phyloP scores from a whole-genome alignment of 2,797 vertebrate species.

The Nasua narica region DNA sequence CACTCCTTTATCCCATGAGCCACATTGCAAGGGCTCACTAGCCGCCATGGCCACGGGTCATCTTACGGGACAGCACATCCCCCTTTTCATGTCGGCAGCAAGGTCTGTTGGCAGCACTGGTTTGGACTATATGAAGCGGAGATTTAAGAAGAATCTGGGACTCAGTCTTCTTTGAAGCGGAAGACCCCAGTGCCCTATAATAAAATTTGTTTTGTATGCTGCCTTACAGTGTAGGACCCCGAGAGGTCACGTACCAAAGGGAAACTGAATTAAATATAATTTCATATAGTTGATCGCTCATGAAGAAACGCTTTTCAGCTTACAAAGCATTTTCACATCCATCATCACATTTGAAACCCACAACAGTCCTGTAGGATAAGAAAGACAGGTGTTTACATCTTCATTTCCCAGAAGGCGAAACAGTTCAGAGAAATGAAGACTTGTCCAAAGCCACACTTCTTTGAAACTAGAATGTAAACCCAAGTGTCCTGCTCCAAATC shows the following conservation, averaged over 20 bases:
- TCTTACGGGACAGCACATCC: neutral
- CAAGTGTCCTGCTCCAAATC: neutral
- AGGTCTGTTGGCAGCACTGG: neutral
- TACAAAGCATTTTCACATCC: conserved; percentile 34
- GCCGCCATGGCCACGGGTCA: neutral
- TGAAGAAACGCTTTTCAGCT: conserved; percentile 39
- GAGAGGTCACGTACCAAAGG: neutral
- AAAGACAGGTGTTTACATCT: neutral
- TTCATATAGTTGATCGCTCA: conserved; percentile 1
- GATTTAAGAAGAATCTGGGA: neutral
- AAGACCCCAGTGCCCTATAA: neutral
- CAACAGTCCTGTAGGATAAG: neutral
- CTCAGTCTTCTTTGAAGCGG: neutral
- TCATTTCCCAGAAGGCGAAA: neutral
- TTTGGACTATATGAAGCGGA: neutral
- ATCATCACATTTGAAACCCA: neutral
- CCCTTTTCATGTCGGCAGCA: neutral
- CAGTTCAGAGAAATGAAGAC: neutral
- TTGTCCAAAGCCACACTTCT: neutral
- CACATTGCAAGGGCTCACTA: neutral
- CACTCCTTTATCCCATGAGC: neutral
- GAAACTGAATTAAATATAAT: conserved; percentile 51
- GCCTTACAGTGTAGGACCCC: neutral
- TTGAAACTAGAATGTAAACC: conserved; percentile 17
- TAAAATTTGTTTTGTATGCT: neutral